Conservation (phyloP, 2,888 invertebrate genomes). For the Chironomus tentans region DNA sequence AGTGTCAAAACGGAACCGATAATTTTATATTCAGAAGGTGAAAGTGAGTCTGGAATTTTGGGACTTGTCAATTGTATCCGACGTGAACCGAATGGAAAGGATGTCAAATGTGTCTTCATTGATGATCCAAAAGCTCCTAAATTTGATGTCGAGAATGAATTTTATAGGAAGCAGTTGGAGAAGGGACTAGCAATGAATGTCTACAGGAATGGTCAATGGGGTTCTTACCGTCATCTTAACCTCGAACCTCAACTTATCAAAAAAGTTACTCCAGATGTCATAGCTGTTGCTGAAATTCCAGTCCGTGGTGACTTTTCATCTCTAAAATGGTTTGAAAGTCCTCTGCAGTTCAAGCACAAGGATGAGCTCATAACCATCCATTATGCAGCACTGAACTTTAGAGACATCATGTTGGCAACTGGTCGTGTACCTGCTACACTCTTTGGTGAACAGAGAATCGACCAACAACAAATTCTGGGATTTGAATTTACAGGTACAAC, state of each 20-base stretch:
- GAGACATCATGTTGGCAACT: conserved; percentile 89
- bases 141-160: conserved; percentile 53
- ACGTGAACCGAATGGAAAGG: conserved; percentile 65
- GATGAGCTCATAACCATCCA: conserved; percentile 45
- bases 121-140: conserved; percentile 53
- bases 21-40: conserved; percentile 57
- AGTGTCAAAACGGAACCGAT: conserved; percentile 36
- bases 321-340: conserved; percentile 72
- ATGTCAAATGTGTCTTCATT: conserved; percentile 54
- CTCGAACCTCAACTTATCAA: conserved; percentile 43
- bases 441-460: conserved; percentile 54
- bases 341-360: conserved; percentile 35
- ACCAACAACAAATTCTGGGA: conserved; percentile 58
- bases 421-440: conserved; percentile 80
- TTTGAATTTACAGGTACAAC: conserved; percentile 57
- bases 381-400: conserved; percentile 81
- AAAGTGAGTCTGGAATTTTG: conserved; percentile 64
- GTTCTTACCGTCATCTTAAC: conserved; percentile 70
- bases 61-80: conserved; percentile 82
- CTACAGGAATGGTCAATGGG: conserved; percentile 47
- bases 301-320: conserved; percentile 80
- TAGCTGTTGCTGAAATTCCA: conserved; percentile 68
- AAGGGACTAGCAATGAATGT: conserved; percentile 76
- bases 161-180: conserved; percentile 56
- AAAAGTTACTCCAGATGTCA: conserved; percentile 44